Base-by-base conservation (phyloP, 2,888 invertebrate genomes). In the Cordilura impudica region DNA sequence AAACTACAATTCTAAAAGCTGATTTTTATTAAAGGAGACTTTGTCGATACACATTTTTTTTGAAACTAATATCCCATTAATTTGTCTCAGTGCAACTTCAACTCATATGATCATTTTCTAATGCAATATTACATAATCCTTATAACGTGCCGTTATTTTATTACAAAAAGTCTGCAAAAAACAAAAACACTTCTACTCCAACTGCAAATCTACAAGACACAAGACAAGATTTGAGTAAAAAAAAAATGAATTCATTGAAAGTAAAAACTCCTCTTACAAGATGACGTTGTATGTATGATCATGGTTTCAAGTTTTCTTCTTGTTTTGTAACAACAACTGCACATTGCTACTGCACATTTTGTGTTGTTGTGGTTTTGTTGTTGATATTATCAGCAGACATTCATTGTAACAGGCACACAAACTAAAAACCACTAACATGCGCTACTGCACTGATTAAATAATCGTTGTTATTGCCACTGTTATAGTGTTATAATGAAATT, bases 381-480 rank as follows among this genome's bases (percentile, higher is more conserved):
- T 16, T 53, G 45, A 14, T 70, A 18, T 29, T 51, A 26, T 12
- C 14, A 12, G 31, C 31, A 43, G 39, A 19, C 18, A 6, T 49
- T 21, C 45, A 60, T 60, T 56, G 51, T 67, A 18, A 51, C 61
- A 63, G 54, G 53, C 78, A 56, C 8, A 53, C 39, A 51, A 73
- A 67, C 12, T 53, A 78, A n/a, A n/a, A 70, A 70, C 73, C 73
- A 71, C 75, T 72, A 75, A 51, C 67, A 75, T 79, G 79, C 71
- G 75, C 79, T 67, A 79, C 79, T 79, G 75, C 75, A 76, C 79
- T 79, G 79, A 76, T 79, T 79, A 79, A 79, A 79, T 75, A 79
- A 79, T 79, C 61, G 51, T 51, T 67, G 47, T 21, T 23, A 18
- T 19, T 53, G 16, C 39, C 43, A 39, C 14, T 21, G 12, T 54